These are phyloP conservation scores for Caenorhabditis sulstoni DNA, from an alignment of 2,888 invertebrate genomes.

Conservation along the genomic window DNA sequence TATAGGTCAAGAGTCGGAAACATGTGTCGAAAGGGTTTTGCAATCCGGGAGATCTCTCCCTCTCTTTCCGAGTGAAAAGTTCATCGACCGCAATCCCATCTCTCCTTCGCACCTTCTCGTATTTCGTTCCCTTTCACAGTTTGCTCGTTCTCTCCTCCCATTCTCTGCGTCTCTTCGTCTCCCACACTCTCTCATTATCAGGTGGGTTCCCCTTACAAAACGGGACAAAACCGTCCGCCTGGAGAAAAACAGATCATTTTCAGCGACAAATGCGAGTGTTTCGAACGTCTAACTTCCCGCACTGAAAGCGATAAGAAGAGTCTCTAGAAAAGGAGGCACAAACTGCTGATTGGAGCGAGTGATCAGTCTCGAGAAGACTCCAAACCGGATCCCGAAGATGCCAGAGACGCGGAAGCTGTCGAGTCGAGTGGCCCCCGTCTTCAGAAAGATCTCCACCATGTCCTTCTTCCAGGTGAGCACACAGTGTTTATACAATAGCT, in stretches of 20 bases:
- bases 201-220: too few relatives aligned
- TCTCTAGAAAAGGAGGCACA: too few relatives aligned
- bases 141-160: conserved; percentile 6
- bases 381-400: background rate
- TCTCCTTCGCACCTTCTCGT: background rate
- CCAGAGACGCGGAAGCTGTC: conserved; percentile 38
- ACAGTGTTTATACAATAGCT: background rate
- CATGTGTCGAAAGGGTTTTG: conserved; percentile 11
- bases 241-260: background rate
- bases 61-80: background rate
- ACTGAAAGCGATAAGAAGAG: conserved; percentile 32
- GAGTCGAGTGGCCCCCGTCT: conserved; percentile 40
- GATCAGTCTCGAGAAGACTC: background rate
- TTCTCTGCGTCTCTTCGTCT: conserved; percentile 1
- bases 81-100: background rate
- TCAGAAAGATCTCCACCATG: conserved; percentile 50
- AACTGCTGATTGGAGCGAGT: conserved; percentile 17
- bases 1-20: conserved; percentile 26
- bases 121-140: background rate
- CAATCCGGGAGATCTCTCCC: too few relatives aligned
- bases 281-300: conserved; percentile 31
- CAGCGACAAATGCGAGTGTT: conserved; percentile 15
- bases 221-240: too few relatives aligned
- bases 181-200: background rate
- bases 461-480: conserved; percentile 38